A percentile compares a stretch with the other conserved stretches of the same genome.
Conservation (phyloP, 2,113 vertebrate species). For the Galeopterus variegatus region DNA sequence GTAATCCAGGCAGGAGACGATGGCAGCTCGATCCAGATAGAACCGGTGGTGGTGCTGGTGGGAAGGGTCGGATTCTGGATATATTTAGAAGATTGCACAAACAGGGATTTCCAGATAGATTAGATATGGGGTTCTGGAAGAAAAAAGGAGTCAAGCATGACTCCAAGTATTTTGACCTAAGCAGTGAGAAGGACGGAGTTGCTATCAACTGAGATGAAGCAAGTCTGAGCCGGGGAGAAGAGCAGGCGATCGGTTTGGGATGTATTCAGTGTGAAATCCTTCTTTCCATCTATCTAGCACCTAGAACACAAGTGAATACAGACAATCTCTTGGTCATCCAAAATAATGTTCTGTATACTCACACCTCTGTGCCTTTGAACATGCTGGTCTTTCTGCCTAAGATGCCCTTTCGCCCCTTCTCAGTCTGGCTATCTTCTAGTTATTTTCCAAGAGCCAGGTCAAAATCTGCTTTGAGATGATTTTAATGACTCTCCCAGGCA, state of each 20-base stretch:
- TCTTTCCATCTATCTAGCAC: background rate
- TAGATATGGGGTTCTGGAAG: background rate
- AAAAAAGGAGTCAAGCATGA: background rate
- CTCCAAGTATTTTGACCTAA: background rate
- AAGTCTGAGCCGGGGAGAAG: background rate
- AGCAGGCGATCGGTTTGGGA: background rate
- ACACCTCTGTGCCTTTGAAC: conserved; percentile 6
- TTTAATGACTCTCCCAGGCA: background rate
- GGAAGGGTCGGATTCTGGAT: background rate
- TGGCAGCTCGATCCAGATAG: background rate
- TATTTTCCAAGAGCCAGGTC: background rate
- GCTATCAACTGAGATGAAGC: background rate
- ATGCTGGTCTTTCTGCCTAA: background rate
- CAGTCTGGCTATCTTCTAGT: background rate
- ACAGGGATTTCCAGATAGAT: background rate
- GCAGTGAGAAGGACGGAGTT: background rate
- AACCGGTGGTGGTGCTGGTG: background rate
- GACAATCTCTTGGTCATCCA: background rate
- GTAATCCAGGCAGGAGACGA: background rate
- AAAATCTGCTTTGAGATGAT: background rate
- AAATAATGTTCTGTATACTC: background rate
- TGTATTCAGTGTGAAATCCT: background rate
- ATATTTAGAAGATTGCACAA: background rate
- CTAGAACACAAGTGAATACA: background rate
- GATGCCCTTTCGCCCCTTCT: background rate